Evolutionary conservation across 2,797 vertebrate species (phyloP), one percentile per base, ranked within the genome.

Genomic region (Myotis planiceps): DNA sequence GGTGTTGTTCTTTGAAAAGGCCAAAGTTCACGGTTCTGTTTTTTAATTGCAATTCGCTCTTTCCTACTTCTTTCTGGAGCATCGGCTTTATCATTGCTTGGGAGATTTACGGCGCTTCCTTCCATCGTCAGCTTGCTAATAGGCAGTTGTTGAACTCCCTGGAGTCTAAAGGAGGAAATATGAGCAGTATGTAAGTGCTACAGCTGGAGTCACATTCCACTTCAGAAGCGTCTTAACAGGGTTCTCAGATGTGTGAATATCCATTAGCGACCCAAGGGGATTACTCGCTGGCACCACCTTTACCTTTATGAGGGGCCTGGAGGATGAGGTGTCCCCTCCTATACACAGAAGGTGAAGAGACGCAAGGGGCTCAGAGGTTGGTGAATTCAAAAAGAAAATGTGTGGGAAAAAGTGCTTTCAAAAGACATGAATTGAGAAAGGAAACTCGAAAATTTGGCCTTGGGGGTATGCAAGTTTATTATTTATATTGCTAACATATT

Each of bases 241-340:
- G 96, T 98, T 98, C 96, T 98, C 98, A 98, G 98, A 98, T 98
- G 98, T 98, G 98, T 98, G 98, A 98, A 97, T 97, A 97, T 97
- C 97, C 98, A 98, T 98, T 97, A 98, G 97, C 86, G 97, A 97
- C 98, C 96, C 65, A 29, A 88, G 97, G 96, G 98, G 97, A 98
- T 97, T 97, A 60, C 85, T 95, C 96, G 21, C 96, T 97, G 97
- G 97, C 97, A 96, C 68, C 82, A 95, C 96, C 95, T 55, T 96
- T 98, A 84, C 97, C 98, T 97, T 97, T 97, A 93, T 1, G 75
- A 97, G 96, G 75, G 93, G 81, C 75, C 94, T 96, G 96, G 95
- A 98, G 96, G 98, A 98, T 97, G 96, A 96, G 94, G 96, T 51
- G 21, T 74, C 65, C 66, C 34, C 60, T 82, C 71, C 66, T 47